Evolutionary conservation across 2,113 vertebrate species (phyloP).

Genomic region (Cichladusa arquata): DNA sequence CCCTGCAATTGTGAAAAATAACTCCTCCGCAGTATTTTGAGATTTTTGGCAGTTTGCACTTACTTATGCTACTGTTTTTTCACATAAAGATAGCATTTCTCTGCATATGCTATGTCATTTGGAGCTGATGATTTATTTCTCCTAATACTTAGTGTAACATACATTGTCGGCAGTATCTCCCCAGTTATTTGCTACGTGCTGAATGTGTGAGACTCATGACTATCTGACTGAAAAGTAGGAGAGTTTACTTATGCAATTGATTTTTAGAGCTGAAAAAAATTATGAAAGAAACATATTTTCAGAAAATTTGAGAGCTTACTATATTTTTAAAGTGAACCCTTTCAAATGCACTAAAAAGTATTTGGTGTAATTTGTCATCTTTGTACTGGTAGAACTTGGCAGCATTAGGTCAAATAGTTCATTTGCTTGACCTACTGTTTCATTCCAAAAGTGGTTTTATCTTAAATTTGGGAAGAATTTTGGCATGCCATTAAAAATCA

Average conservation of each 20-base stretch:
- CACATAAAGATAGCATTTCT: not conserved
- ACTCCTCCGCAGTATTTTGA: not conserved
- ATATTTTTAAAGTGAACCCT: not conserved
- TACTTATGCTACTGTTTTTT: not conserved
- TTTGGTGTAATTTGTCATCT: fast-evolving
- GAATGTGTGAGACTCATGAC: not conserved
- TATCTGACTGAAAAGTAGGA: not conserved
- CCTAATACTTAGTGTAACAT: not conserved
- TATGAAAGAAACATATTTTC: not conserved
- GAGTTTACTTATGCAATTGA: not conserved
- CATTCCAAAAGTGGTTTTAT: not conserved
- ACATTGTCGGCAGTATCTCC: not conserved
- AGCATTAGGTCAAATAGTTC: not conserved
- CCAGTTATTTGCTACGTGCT: not conserved
- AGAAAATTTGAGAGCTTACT: not conserved
- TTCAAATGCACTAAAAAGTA: not conserved
- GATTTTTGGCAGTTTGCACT: not conserved
- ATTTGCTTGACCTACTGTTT: not conserved
- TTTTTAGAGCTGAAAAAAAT: not conserved
- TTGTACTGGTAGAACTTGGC: not conserved
- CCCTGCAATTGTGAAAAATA: not conserved
- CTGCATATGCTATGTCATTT: not conserved
- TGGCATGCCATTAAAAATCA: not conserved
- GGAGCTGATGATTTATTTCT: not conserved
- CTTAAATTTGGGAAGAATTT: not conserved